Evolutionary conservation across 1,140 invertebrate genomes (phyloP), one percentile per base, ranked within the genome.

Genomic region (Probaryconus sp.): DNA sequence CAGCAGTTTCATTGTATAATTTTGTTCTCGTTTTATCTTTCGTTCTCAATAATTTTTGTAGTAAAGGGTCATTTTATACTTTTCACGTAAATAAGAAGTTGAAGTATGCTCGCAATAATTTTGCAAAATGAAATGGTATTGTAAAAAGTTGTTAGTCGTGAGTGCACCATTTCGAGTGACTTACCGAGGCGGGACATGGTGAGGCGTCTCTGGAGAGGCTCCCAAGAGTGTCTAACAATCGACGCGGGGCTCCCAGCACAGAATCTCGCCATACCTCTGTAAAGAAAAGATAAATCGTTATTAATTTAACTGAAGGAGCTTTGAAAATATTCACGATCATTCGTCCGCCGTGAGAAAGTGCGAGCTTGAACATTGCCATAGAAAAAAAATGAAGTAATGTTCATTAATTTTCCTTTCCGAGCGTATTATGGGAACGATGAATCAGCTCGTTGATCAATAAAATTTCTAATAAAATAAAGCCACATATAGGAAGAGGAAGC

Each of bases 251-350:
- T 79, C 83, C 85, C 80, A 88, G 77, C 81, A 88, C 83, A 3
- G 85, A 86, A 69, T 87, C 85, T 73, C 85, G 85, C 87, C 87
- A 88, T 88, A 82, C 85, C 82, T 87, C 87, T 88, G 80, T 0
- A 85, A 87, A 26, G 77, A 68, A 47, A 74, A 78, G 76, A 67
- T 30, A 40, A 53, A 45, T 60, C 2, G 14, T 37, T 24, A 37
- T 37, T 37, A 13, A 37, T 14, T 4, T 17, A 21, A 20, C 16
- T 38, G n/a, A 20, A 33, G 7, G 21, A 24, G 3, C 30, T 6
- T 5, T 31, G 30, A 6, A 5, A 31, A 31, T 10, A 24, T 7
- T 24, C 7, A 7, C 7, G 3, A 7, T 24, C 3, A 4, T 24
- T 24, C 30, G 2, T 31, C 4, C 30, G n/a, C 2, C 5, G 5